Evolutionary conservation across 2,113 vertebrate genomes (phyloP).

Genomic region (Austrofundulus limnaeus): DNA sequence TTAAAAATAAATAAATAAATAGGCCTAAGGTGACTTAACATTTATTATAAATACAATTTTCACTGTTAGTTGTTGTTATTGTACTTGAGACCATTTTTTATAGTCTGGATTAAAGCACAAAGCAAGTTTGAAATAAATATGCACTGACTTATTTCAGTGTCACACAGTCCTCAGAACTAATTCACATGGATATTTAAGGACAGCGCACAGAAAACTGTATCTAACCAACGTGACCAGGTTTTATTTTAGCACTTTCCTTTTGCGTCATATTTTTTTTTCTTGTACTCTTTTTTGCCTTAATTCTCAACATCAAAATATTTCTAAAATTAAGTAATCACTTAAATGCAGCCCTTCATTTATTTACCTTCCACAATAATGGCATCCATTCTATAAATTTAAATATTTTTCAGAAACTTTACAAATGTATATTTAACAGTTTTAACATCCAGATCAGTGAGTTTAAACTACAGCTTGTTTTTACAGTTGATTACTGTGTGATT

Average conservation of each 20-base stretch:
- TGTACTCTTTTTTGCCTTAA: background rate
- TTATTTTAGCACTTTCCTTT: background rate
- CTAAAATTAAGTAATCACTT: background rate
- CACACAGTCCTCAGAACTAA: background rate
- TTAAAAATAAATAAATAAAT: too few species aligned
- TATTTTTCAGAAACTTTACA: background rate
- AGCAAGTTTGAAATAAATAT: slow-evolving; percentile 11
- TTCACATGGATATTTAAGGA: background rate
- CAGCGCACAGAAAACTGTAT: background rate
- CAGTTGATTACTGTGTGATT: background rate
- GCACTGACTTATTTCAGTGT: background rate
- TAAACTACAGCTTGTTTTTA: background rate
- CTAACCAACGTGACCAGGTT: background rate
- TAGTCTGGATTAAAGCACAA: background rate
- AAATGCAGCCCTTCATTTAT: background rate
- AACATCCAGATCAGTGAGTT: background rate
- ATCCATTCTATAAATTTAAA: background rate
- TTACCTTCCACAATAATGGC: background rate
- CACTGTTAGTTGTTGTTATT: background rate
- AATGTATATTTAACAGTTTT: background rate
- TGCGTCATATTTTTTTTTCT: background rate
- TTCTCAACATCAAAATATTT: background rate
- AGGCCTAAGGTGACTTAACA: background rate
- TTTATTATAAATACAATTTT: background rate
- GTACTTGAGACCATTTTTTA: background rate